Conservation (phyloP, 2,888 invertebrate species). For the Cephalotes varians region DNA sequence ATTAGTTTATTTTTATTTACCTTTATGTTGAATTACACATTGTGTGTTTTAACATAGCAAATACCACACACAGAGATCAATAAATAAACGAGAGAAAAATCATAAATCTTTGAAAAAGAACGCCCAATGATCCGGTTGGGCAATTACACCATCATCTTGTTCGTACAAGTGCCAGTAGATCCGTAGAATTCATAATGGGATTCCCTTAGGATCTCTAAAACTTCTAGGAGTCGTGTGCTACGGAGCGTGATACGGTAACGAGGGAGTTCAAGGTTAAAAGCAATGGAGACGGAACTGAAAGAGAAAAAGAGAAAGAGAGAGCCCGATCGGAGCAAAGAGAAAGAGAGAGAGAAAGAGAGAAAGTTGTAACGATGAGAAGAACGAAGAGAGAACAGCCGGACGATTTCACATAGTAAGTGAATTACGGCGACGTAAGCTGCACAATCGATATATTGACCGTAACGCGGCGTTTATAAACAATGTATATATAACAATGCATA, state of each 20-base stretch:
- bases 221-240: slow-evolving; percentile 74
- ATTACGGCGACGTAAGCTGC: slow-evolving; percentile 35
- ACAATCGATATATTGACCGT: slow-evolving; percentile 45
- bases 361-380: slow-evolving; percentile 43
- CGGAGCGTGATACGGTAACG: slow-evolving; percentile 76
- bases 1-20: background rate
- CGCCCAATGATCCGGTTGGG: slow-evolving; percentile 33
- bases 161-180: slow-evolving; percentile 62
- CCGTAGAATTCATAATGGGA: slow-evolving; percentile 73
- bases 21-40: background rate
- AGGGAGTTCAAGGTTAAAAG: slow-evolving; percentile 77
- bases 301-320: slow-evolving; percentile 42
- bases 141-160: slow-evolving; percentile 63
- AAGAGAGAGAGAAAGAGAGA: slow-evolving; percentile 29
- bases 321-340: background rate
- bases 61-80: background rate
- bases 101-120: slow-evolving; percentile 39
- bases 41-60: background rate
- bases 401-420: slow-evolving; percentile 38
- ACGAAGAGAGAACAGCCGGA: slow-evolving; percentile 19
- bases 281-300: slow-evolving; percentile 69
- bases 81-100: background rate
- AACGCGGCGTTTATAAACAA: slow-evolving; percentile 47
- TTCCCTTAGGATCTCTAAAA: slow-evolving; percentile 77
- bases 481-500: slow-evolving; percentile 40